These are phyloP conservation scores for Danio choprae DNA, from an alignment of 2,797 vertebrate species.

Conservation along the genomic window DNA sequence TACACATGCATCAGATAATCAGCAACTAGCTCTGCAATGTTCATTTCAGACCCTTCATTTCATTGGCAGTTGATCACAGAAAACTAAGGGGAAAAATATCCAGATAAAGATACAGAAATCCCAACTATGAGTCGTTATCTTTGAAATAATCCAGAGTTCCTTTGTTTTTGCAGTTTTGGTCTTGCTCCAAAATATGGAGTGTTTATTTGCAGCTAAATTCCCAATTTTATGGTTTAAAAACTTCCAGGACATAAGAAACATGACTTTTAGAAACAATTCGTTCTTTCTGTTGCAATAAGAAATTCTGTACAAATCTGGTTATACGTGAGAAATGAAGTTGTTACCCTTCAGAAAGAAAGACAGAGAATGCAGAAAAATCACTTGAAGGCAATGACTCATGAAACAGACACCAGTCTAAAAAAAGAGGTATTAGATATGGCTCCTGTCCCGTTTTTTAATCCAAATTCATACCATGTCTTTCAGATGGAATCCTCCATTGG, in stretches of 20 bases:
- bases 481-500: constrained; percentile 70
- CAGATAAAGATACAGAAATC: no score
- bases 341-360: neutral
- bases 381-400: constrained; percentile 26
- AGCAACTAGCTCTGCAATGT: no score
- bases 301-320: neutral
- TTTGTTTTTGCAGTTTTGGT: neutral
- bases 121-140: neutral
- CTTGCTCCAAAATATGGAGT: neutral
- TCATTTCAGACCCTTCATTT: neutral
- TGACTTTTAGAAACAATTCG: neutral
- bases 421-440: constrained; percentile 20
- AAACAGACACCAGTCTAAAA: neutral
- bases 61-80: neutral
- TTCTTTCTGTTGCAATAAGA: no score
- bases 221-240: neutral
- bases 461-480: constrained; percentile 59
- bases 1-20: neutral
- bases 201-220: neutral
- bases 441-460: neutral
- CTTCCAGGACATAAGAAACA: neutral
- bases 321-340: neutral
- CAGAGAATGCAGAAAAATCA: neutral
- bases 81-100: no score
- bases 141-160: neutral